A percentile compares a stretch with the other conserved stretches of the same genome.
Evolutionary conservation across 2,888 invertebrate species (phyloP).

Genomic region (Drosophila subquinaria): DNA sequence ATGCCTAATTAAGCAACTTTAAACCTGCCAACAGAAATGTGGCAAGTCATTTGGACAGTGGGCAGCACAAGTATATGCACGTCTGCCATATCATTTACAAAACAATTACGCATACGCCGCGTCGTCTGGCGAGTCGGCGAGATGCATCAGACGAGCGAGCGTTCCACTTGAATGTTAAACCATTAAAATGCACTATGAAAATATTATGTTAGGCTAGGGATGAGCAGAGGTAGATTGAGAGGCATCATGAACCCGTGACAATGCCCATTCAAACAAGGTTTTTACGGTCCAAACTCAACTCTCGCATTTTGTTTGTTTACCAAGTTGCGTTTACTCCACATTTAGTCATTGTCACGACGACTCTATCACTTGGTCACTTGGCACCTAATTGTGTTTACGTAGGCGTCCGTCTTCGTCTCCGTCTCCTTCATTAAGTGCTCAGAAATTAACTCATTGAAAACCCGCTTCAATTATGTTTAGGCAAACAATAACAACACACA

Average conservation of each 20-base stretch:
- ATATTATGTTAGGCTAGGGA: slow-evolving; percentile 67
- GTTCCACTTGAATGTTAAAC: slow-evolving; percentile 57
- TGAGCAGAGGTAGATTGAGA: not conserved
- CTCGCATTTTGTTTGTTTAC: slow-evolving; percentile 58
- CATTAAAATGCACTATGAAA: slow-evolving; percentile 77
- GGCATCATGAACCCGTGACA: slow-evolving; percentile 45
- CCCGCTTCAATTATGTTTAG: slow-evolving; percentile 78
- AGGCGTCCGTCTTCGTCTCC: slow-evolving; percentile 47
- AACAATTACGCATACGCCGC: slow-evolving; percentile 66
- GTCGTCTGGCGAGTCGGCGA: slow-evolving; percentile 58
- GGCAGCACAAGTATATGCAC: slow-evolving; percentile 37
- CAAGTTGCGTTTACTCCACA: slow-evolving; percentile 70
- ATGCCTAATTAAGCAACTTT: slow-evolving; percentile 72
- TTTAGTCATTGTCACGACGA: slow-evolving; percentile 74
- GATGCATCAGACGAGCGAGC: slow-evolving; percentile 10
- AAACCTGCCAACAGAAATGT: slow-evolving; percentile 68
- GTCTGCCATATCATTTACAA: slow-evolving; percentile 68
- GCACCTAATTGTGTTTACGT: slow-evolving; percentile 80
- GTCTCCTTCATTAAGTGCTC: slow-evolving; percentile 48
- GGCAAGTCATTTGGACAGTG: slow-evolving; percentile 72
- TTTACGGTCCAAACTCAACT: slow-evolving; percentile 27
- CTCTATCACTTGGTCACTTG: slow-evolving; percentile 49
- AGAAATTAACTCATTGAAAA: slow-evolving; percentile 78
- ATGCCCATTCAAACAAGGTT: slow-evolving; percentile 48
- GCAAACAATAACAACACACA: slow-evolving; percentile 61